Evolutionary conservation across 2,797 vertebrate species (phyloP), one percentile per base, ranked within the genome.

Genomic region (Myotis findleyi): DNA sequence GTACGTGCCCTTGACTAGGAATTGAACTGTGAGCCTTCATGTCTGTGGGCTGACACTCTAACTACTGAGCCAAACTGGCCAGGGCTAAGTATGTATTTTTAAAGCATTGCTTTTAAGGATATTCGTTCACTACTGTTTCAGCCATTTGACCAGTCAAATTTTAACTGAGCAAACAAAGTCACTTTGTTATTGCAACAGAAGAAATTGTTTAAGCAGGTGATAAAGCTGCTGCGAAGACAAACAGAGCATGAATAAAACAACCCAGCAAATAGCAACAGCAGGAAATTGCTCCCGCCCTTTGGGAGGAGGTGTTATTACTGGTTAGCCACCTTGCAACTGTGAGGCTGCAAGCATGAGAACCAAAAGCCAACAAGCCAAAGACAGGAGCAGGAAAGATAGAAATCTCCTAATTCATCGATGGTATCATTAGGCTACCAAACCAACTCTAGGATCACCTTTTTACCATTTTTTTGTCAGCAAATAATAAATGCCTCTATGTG

Each of bases 401-500:
- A 18, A 20, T 18, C 17, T 53, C 21, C 55, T 25, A 18, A 79
- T 64, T 86, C 41, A 57, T 47, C 14, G 1, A 5, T 16, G 4
- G 68, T 49, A 36, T 49, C 27, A 2, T n/a, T 81, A 68, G 27
- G 27, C 44, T 87, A 73, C 14, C 38, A 69, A 44, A 73, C 9
- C 3, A 68, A 62, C 10, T 25, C 72, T 38, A 57, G 7, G n/a
- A 76, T 69, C 1, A 21, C 25, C 7, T 76, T 36, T 85, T 47
- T 41, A n/a, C 16, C 25, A 36, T 59, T 47, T 83, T 83, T 62
- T 79, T 77, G 30, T 55, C 90, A n/a, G 89, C 30, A 93, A 93
- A 66, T 69, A 77, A 71, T 44, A 82, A 75, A 82, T 47, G 27
- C 7, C 51, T 79, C 9, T 25, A 44, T 79, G 80, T 92, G 5